Percentiles rank a stretch among this genome's conserved stretches.
These are phyloP conservation scores for Colaptes auratus DNA, from an alignment of 2,113 vertebrate species.

Conservation along the genomic window DNA sequence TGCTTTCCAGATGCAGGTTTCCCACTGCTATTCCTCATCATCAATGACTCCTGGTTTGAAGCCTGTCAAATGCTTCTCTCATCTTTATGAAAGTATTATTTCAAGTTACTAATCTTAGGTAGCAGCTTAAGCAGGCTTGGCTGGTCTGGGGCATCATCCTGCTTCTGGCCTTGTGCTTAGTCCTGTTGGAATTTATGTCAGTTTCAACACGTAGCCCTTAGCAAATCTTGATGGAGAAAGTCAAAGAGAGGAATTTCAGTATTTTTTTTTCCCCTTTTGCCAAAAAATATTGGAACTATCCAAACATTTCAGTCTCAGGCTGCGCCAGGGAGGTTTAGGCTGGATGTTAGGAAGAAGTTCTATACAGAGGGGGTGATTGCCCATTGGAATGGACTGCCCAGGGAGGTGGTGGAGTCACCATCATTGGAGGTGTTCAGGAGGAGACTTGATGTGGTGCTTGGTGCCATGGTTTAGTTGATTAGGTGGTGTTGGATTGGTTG, in stretches of 20 bases:
- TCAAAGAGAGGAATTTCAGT: neutral
- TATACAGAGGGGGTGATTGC: too few relatives aligned
- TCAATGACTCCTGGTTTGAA: neutral
- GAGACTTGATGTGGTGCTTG: too few relatives aligned
- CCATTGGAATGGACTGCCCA: too few relatives aligned
- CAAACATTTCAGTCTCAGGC: too few relatives aligned
- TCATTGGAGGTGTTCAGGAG: too few relatives aligned
- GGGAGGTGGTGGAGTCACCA: too few relatives aligned
- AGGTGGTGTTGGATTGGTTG: too few relatives aligned
- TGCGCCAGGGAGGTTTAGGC: too few relatives aligned
- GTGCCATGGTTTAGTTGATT: too few relatives aligned
- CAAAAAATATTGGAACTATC: neutral
- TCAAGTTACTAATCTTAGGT: neutral
- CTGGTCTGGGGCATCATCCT: neutral
- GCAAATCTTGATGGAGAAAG: neutral
- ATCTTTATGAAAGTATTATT: neutral
- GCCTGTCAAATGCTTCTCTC: neutral
- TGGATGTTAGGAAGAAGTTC: too few relatives aligned
- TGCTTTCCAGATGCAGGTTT: neutral
- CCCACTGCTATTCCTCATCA: neutral
- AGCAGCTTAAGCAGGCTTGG: neutral
- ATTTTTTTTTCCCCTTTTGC: accelerated
- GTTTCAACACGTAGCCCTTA: neutral
- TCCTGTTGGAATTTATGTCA: neutral
- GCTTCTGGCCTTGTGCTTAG: neutral